phyloP scores from a whole-genome alignment of 2,113 vertebrate species.

The Pangasianodon hypophthalmus region DNA sequence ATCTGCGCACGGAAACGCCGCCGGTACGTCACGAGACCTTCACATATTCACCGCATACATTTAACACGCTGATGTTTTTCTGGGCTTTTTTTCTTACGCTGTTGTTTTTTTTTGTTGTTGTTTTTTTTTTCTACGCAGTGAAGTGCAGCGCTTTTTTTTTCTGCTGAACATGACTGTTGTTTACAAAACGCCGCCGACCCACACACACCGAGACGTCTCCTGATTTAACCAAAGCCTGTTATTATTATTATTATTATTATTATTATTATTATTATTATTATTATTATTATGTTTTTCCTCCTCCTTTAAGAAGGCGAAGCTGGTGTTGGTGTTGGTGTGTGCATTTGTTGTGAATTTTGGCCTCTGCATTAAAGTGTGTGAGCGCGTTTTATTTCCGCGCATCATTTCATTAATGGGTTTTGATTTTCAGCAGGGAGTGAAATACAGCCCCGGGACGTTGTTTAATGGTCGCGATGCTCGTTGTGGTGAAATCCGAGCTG shows the following conservation, averaged over 20 bases:
- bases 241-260: constrained; percentile 57
- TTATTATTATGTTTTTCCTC: background rate
- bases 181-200: constrained; percentile 67
- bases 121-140: constrained; percentile 64
- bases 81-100: constrained; percentile 40
- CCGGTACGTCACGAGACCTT: constrained; percentile 5
- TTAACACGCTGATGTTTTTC: constrained; percentile 45
- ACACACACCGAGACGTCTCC: constrained; percentile 59
- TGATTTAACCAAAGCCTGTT: constrained; percentile 52
- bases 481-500: constrained; percentile 46
- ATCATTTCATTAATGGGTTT: constrained; percentile 5
- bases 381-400: constrained; percentile 12
- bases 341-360: constrained; percentile 76
- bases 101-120: constrained; percentile 13
- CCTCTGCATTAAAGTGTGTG: constrained; percentile 35
- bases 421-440: background rate
- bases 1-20: constrained; percentile 1
- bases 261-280: constrained; percentile 35
- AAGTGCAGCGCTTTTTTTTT: constrained; percentile 58
- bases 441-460: background rate
- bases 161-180: constrained; percentile 65
- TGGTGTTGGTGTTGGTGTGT: constrained; percentile 31
- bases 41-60: constrained; percentile 5
- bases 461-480: background rate
- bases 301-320: constrained; percentile 67